Evolutionary conservation across 2,797 vertebrate genomes (phyloP).

Genomic region (Monodelphis domestica): DNA sequence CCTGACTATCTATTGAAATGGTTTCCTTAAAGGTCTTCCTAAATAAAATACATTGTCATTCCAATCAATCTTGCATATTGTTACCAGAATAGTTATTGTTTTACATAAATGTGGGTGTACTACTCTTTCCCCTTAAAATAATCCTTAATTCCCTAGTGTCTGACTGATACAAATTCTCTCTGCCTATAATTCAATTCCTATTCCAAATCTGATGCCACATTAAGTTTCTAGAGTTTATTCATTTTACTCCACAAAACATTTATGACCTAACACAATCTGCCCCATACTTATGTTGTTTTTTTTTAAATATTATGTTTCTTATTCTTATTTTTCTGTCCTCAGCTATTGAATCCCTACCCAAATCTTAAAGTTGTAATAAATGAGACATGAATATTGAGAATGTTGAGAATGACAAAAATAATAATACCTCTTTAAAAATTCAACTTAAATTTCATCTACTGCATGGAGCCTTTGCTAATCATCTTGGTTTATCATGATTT

Average conservation of each 20-base stretch:
- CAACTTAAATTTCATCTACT: too few relatives aligned
- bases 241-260: background rate
- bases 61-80: background rate
- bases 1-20: background rate
- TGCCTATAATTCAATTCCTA: background rate
- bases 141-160: background rate
- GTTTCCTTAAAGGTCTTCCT: background rate
- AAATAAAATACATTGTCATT: background rate
- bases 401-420: too few relatives aligned
- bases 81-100: background rate
- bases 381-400: too few relatives aligned
- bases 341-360: too few relatives aligned
- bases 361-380: too few relatives aligned
- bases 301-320: too few relatives aligned
- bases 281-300: background rate
- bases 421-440: too few relatives aligned
- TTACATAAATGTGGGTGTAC: background rate
- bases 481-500: too few relatives aligned
- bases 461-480: too few relatives aligned
- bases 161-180: background rate
- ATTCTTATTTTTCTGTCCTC: too few relatives aligned
- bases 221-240: background rate
- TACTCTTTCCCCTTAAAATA: background rate
- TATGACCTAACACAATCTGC: background rate
- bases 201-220: background rate